These are phyloP conservation scores for Alentia gelatinosa DNA, from an alignment of 2,888 invertebrate species.

Conservation along the genomic window DNA sequence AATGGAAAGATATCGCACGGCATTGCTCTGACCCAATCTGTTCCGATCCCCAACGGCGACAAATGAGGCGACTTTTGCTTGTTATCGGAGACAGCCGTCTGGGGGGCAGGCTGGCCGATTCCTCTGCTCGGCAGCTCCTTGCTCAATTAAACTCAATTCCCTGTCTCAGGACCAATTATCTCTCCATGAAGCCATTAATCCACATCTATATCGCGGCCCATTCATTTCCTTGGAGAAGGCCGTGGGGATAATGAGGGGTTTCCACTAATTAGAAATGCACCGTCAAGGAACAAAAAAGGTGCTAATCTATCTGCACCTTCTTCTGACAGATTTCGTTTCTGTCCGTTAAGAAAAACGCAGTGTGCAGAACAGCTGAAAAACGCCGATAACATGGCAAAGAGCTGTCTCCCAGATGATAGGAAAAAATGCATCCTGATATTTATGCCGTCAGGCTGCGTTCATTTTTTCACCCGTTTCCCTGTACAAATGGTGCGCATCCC, in stretches of 20 bases:
- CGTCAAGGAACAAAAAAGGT: background rate
- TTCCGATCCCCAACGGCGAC: background rate
- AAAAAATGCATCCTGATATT: background rate
- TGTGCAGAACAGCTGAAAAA: slow-evolving; percentile 19
- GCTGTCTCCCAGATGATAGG: background rate
- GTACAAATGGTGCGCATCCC: background rate
- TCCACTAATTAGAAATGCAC: slow-evolving; percentile 52
- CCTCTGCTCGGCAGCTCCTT: background rate
- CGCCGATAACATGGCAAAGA: slow-evolving; percentile 10
- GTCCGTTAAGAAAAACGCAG: background rate
- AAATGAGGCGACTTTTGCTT: background rate
- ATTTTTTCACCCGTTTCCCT: background rate
- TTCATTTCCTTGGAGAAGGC: slow-evolving; percentile 17
- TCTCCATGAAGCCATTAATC: slow-evolving; percentile 44
- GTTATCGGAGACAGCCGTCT: slow-evolving; percentile 5
- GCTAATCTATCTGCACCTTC: slow-evolving; percentile 34
- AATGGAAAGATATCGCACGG: background rate
- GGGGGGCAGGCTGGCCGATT: background rate
- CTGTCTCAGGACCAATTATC: slow-evolving; percentile 49
- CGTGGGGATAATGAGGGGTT: slow-evolving; percentile 43
- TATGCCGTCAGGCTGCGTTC: background rate
- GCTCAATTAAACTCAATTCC: slow-evolving; percentile 46
- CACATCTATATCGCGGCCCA: slow-evolving; percentile 40
- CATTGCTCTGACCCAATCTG: background rate
- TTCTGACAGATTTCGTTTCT: background rate